These are phyloP conservation scores for Oenanthe melanoleuca DNA, from an alignment of 2,113 vertebrate genomes.

Conservation along the genomic window DNA sequence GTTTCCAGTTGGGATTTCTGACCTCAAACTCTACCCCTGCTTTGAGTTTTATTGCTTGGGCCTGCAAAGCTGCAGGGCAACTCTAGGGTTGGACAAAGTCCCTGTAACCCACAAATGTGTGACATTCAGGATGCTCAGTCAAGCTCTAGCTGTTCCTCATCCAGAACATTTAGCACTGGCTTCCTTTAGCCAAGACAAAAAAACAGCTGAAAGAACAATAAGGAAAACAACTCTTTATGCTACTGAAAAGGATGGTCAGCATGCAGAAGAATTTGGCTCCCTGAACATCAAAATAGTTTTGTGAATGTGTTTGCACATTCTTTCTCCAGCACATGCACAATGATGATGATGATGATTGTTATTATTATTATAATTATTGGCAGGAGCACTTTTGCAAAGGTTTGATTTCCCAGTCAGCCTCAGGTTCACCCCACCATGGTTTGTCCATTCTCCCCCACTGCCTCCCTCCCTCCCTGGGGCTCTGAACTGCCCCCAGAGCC, in stretches of 20 bases:
- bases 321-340: neutral
- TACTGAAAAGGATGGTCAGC: neutral
- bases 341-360: neutral
- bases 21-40: neutral
- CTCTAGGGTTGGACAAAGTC: neutral
- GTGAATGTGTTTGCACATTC: neutral
- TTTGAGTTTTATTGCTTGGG: neutral
- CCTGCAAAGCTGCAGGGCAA: neutral
- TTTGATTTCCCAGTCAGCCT: neutral
- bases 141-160: neutral
- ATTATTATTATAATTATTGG: neutral
- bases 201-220: neutral
- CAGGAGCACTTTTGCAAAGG: neutral
- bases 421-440: neutral
- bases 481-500: neutral
- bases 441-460: neutral
- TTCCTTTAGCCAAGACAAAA: neutral
- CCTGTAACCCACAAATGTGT: neutral
- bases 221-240: neutral
- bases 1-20: constrained; percentile 27
- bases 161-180: neutral
- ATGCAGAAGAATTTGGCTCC: neutral
- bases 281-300: neutral
- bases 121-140: neutral
- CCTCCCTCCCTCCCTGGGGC: neutral